Evolutionary conservation across 2,113 vertebrate species (phyloP).

Genomic region (Xiphophorus couchianus): DNA sequence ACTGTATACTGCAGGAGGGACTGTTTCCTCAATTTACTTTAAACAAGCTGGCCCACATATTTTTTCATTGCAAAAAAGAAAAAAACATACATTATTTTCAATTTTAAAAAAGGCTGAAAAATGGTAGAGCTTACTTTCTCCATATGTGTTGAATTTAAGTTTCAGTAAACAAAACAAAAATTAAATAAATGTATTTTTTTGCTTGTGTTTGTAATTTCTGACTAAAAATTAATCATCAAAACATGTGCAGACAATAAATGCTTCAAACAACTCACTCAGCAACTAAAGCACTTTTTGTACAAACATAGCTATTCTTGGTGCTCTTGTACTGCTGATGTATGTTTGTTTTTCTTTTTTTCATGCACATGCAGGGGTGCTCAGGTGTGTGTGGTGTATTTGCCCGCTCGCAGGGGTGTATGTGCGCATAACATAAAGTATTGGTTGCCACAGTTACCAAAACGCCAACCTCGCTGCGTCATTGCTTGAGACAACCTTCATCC

Average conservation of each 20-base stretch:
- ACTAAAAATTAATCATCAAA: no score
- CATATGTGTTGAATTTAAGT: no score
- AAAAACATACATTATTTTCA: slow-evolving; percentile 19
- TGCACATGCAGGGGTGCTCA: slow-evolving; percentile 17
- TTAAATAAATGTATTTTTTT: not conserved
- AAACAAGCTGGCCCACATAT: slow-evolving; percentile 9
- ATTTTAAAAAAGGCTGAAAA: no score
- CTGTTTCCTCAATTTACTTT: slow-evolving; percentile 22
- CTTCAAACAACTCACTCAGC: no score
- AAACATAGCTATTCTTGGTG: slow-evolving; percentile 48
- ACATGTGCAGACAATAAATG: no score
- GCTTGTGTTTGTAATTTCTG: not conserved
- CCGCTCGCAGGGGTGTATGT: not conserved
- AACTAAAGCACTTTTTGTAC: not conserved
- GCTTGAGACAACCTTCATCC: slow-evolving; percentile 68
- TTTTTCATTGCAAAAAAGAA: not conserved
- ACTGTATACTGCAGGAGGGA: not conserved
- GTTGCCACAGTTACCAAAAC: slow-evolving; percentile 77
- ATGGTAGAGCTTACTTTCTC: no score
- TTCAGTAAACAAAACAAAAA: no score
- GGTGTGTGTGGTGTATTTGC: slow-evolving; percentile 7
- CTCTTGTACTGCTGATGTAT: slow-evolving; percentile 46
- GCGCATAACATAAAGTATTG: slow-evolving; percentile 30
- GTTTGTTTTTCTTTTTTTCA: slow-evolving; percentile 48
- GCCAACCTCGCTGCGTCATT: slow-evolving; percentile 73